These are phyloP conservation scores for Orchesella flavescens DNA, from an alignment of 2,888 invertebrate species.

Conservation along the genomic window DNA sequence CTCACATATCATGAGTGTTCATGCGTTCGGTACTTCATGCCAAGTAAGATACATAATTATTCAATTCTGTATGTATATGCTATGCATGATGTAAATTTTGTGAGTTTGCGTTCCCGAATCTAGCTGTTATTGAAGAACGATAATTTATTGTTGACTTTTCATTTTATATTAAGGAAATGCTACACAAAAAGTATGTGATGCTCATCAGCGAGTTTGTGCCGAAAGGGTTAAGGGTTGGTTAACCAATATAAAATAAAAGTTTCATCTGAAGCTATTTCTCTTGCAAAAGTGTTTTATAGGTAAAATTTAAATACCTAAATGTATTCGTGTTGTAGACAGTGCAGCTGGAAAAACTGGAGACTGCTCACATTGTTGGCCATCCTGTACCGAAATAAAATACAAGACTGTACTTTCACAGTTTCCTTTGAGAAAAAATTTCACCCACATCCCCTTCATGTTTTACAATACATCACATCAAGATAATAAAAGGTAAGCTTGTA, in stretches of 20 bases:
- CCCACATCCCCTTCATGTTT: too few species aligned
- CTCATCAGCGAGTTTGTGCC: constrained; percentile 6
- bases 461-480: not conserved
- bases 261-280: not conserved
- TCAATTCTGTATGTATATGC: not conserved
- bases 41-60: not conserved
- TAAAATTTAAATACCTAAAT: not conserved
- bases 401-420: constrained; percentile 34
- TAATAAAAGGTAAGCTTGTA: not conserved
- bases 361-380: constrained; percentile 35
- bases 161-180: constrained; percentile 10
- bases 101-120: too few species aligned
- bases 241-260: not conserved
- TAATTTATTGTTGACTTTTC: not conserved
- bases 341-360: not conserved
- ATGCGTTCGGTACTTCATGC: constrained; percentile 24
- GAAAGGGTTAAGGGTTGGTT: constrained; percentile 22
- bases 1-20: not conserved
- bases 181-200: constrained; percentile 18
- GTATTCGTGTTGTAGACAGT: not conserved
- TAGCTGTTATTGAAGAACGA: too few species aligned
- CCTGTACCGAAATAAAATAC: constrained; percentile 51
- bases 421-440: constrained; percentile 26
- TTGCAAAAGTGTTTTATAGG: not conserved
- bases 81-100: not conserved